These are phyloP conservation scores for Hippolais icterina DNA, from an alignment of 2,113 vertebrate genomes.

Conservation along the genomic window DNA sequence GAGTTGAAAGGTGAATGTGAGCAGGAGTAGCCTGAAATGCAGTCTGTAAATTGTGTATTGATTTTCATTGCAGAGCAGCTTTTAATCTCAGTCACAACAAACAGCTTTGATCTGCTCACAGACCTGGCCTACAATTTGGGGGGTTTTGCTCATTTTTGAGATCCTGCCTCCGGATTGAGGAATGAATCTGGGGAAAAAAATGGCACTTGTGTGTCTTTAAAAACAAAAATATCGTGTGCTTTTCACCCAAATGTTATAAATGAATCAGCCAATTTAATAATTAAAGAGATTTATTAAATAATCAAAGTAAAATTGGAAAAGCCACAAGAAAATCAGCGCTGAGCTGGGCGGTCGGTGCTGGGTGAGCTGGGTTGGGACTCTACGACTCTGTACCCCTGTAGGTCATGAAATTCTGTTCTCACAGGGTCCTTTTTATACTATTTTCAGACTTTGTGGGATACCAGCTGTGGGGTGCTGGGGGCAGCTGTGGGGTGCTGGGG, in stretches of 20 bases:
- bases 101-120: not conserved
- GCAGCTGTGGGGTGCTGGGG: no score
- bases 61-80: not conserved
- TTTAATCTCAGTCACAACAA: not conserved
- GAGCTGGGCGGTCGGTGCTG: no score
- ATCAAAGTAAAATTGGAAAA: no score
- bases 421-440: no score
- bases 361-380: no score
- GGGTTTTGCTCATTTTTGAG: not conserved
- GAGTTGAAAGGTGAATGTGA: not conserved
- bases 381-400: no score
- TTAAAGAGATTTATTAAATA: no score
- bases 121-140: not conserved
- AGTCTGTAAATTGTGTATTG: not conserved
- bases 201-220: not conserved
- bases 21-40: not conserved
- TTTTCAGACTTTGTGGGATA: no score
- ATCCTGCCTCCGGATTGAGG: not conserved
- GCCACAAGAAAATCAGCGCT: no score
- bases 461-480: no score
- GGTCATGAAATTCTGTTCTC: no score
- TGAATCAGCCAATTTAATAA: no score
- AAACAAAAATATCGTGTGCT: not conserved
- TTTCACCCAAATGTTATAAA: not conserved
- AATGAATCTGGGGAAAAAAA: not conserved